Base-by-base conservation (phyloP, 2,113 vertebrate species). In the Myxocyprinus asiaticus region DNA sequence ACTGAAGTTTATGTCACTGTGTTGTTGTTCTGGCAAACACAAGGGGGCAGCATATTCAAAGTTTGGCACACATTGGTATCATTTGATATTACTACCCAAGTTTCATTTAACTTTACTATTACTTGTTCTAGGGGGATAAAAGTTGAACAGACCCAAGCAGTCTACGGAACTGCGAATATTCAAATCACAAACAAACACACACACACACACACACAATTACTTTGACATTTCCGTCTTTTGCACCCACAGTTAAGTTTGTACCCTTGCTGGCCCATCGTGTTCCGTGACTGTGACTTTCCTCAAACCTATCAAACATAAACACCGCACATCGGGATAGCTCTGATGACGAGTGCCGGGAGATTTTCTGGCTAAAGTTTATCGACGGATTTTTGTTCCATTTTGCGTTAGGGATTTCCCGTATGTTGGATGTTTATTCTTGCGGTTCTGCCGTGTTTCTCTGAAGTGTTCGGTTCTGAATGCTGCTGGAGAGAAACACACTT, bases 381-480 rank as follows among this genome's bases (percentile, higher is more conserved):
- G 70, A 45, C 77, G 80, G 75, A 76, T 84, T 79, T 81, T 83
- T 87, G 85, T 90, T 93, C 88, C 89, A 84, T 61, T 6, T 33
- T 48, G 67, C 67, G 44, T 75, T 44, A 90, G 91, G 92, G 91
- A 88, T 90, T 92, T 90, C 89, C 92, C 90, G 80, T 76, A 61
- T 65, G 61, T 9, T 11, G 78, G 65, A 67, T 55, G 9, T 67
- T 73, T 79, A 76, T 86, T 79, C 72, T 62, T 87, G 78, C 83
- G 85, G 59, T 79, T 42, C 45, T 64, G 69, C 64, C 64, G 0
- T 17, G 65, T 77, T 83, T 79, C 78, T 85, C 90, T 89, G 87
- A 90, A 69, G 88, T 89, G 92, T 91, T 79, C 81, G 8, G 9
- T 47, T 76, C 67, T 42, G 14, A 22, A 55, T 68, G 22, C 4